Base-by-base conservation (phyloP, 2,113 vertebrate genomes). In the Elaphurus davidianus region DNA sequence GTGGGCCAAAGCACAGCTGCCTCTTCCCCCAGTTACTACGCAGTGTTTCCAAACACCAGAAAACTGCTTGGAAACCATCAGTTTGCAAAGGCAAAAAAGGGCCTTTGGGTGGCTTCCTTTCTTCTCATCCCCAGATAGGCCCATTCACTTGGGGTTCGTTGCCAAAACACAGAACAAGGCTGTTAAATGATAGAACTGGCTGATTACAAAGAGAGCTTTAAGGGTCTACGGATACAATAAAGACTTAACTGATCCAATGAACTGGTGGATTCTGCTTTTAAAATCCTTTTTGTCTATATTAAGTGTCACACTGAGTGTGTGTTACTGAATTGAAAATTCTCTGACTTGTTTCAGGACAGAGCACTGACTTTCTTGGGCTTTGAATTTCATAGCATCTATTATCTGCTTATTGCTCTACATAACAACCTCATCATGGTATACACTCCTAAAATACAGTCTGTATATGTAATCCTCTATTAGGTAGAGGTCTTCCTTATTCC, bases 1-100 rank as follows among this genome's bases (percentile, higher is more conserved):
- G 99, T 96, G 98, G 99, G 98, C 99, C 98, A 98, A 99, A 98
- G 98, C 99, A 98, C 99, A 99, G 99, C 99, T 99, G 99, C 99
- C 98, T 99, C 99, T 98, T 97, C 98, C 98, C 98, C 98, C 96
- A 98, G 98, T 98, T 98, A 98, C 98, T 98, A 98, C 84, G 25
- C 60, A 2, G 60, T 98, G 96, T 98, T 99, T 98, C 98, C 98
- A 98, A 99, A 99, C 97, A 98, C 98, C 98, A 98, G 13, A 95
- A 98, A 99, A 93, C 97, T 98, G 97, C 99, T 99, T 99, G 98
- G 99, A 99, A 99, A 99, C 98, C 98, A 99, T 98, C 98, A 95
- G 99, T 98, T 99, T 98, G 98, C 97, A 98, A 98, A 98, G 98
- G 97, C 98, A 98, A 94, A 90, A 95, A 40, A 79, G 93, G 96